A percentile compares a stretch with the other conserved stretches of the same genome.
These are phyloP conservation scores for Lymantria monacha DNA, from an alignment of 2,888 invertebrate species.

Conservation along the genomic window DNA sequence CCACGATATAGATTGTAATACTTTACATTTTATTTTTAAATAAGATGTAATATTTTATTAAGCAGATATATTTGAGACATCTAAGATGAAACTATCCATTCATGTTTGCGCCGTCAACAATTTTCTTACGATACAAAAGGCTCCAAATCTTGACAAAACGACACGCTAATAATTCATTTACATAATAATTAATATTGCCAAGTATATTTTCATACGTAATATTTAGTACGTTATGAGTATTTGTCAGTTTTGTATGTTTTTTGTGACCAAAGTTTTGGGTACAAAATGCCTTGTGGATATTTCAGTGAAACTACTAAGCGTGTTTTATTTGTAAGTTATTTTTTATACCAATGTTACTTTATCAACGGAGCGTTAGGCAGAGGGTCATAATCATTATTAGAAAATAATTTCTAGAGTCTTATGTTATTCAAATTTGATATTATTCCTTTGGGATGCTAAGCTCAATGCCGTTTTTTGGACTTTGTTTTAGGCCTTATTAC, in stretches of 20 bases:
- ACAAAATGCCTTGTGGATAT: conserved; percentile 73
- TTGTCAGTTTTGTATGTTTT: conserved; percentile 9
- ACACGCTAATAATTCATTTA: conserved; percentile 68
- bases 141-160: conserved; percentile 50
- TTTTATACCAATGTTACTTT: not conserved
- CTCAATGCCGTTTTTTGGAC: no score
- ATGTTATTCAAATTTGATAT: no score
- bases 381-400: no score
- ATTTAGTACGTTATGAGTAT: conserved; percentile 28
- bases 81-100: conserved; percentile 16
- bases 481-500: no score
- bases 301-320: conserved; percentile 61
- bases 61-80: conserved; percentile 4
- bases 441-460: no score
- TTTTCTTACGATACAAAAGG: conserved; percentile 44
- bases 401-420: no score
- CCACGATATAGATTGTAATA: no score
- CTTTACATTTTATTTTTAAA: no score
- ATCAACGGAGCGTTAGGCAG: no score
- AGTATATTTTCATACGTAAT: conserved; percentile 24
- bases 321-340: conserved; percentile 61
- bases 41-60: no score
- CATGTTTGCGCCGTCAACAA: conserved; percentile 42
- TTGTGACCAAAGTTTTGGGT: conserved; percentile 10
- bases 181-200: conserved; percentile 58